These are phyloP conservation scores for Frankliniella intonsa DNA, from an alignment of 2,888 invertebrate species.

Conservation along the genomic window DNA sequence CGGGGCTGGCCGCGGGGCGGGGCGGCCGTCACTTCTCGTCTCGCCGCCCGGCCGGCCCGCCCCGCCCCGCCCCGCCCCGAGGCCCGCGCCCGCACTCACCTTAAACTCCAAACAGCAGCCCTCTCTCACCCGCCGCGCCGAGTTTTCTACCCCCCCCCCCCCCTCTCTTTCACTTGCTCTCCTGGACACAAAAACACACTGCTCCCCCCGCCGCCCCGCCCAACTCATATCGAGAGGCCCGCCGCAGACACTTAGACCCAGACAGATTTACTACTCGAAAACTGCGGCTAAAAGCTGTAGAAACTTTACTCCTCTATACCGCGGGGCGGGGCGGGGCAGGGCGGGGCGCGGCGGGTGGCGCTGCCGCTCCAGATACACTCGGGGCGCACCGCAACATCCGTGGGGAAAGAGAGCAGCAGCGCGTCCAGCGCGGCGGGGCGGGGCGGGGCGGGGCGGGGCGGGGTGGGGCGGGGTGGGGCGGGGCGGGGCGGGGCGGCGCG, in stretches of 20 bases:
- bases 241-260: neutral
- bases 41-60: no score
- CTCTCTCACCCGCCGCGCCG: no score
- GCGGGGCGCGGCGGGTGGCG: neutral
- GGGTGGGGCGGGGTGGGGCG: neutral
- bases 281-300: neutral
- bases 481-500: neutral
- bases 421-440: neutral
- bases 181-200: neutral
- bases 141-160: neutral
- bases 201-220: neutral
- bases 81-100: no score
- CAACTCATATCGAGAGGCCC: neutral
- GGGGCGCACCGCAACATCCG: neutral
- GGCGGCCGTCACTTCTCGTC: neutral
- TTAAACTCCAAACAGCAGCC: no score
- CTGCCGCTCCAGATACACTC: neutral
- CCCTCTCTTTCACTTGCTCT: neutral
- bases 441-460: neutral
- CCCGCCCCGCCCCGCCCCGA: no score
- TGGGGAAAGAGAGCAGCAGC: no score
- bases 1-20: neutral
- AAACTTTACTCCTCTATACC: neutral
- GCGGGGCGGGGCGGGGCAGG: neutral
- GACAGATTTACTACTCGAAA: slow-evolving; percentile 25